A percentile compares a stretch with the other conserved stretches of the same genome.
These are phyloP conservation scores for Polymixis flavicincta DNA, from an alignment of 2,888 invertebrate genomes.

Conservation along the genomic window DNA sequence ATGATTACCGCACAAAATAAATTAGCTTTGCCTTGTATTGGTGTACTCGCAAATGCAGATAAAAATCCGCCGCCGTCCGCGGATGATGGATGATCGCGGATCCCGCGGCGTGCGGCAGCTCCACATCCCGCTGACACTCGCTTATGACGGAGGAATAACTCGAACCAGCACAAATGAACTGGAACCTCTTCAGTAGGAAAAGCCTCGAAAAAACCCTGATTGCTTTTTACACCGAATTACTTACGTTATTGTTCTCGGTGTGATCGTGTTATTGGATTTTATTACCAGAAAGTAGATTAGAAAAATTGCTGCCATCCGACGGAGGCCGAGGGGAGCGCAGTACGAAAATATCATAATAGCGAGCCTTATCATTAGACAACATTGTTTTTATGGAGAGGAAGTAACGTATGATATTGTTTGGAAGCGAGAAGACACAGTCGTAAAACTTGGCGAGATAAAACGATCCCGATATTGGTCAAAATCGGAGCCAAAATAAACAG, in stretches of 20 bases:
- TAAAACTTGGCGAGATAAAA: constrained; percentile 65
- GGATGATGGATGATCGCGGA: constrained; percentile 70
- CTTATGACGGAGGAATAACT: constrained; percentile 26
- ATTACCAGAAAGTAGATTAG: constrained; percentile 57
- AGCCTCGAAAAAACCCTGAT: constrained; percentile 46
- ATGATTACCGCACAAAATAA: constrained; percentile 62
- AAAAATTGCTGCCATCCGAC: constrained; percentile 41
- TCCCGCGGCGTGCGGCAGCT: constrained; percentile 10
- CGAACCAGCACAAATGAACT: constrained; percentile 41
- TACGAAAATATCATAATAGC: constrained; percentile 64
- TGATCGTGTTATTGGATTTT: constrained; percentile 54
- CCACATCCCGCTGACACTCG: constrained; percentile 16
- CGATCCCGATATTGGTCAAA: constrained; percentile 60
- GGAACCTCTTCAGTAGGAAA: constrained; percentile 38
- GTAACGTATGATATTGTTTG: constrained; percentile 69
- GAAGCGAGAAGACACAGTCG: constrained; percentile 64
- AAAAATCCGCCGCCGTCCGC: constrained; percentile 63
- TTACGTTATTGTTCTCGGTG: constrained; percentile 55
- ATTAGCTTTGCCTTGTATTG: constrained; percentile 55
- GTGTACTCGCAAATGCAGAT: constrained; percentile 57
- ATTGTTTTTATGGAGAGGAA: constrained; percentile 71
- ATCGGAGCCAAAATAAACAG: constrained; percentile 58
- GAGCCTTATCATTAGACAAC: constrained; percentile 65
- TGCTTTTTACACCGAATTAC: constrained; percentile 55
- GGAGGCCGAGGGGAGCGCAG: constrained; percentile 20